A percentile compares a stretch with the other conserved stretches of the same genome.
phyloP scores from a whole-genome alignment of 2,888 invertebrate genomes.

The Odontomyia ornata region DNA sequence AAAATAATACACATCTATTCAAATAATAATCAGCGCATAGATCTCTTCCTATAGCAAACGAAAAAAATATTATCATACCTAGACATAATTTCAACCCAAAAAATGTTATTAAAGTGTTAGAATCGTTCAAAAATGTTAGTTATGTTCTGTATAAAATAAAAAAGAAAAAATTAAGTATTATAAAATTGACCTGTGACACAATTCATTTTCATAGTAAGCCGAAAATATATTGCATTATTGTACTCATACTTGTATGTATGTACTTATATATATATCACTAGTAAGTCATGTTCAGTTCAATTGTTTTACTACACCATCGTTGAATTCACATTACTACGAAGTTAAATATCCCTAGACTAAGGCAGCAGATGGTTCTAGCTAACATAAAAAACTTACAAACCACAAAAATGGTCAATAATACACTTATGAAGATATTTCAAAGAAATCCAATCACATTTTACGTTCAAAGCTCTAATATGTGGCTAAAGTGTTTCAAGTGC shows the following conservation, averaged over 20 bases:
- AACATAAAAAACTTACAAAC: too few relatives aligned
- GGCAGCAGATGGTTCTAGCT: background rate
- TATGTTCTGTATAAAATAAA: conserved; percentile 36
- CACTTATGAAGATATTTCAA: too few relatives aligned
- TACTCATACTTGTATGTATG: conserved; percentile 11
- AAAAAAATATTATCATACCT: background rate
- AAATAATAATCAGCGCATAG: conserved; percentile 38
- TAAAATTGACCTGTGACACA: background rate
- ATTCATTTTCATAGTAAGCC: conserved; percentile 22
- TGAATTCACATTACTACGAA: conserved; percentile 2
- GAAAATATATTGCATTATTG: background rate
- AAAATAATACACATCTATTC: conserved; percentile 15
- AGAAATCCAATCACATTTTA: background rate
- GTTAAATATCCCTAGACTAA: background rate
- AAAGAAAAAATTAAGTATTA: too few relatives aligned
- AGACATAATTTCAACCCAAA: background rate
- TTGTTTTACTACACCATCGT: background rate
- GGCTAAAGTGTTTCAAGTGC: conserved; percentile 12
- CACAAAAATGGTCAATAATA: too few relatives aligned
- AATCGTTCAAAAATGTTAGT: conserved; percentile 23
- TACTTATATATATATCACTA: background rate
- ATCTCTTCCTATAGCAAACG: conserved; percentile 37
- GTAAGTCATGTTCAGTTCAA: background rate
- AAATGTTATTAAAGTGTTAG: conserved; percentile 29
- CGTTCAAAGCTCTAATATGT: background rate